Evolutionary conservation across 2,888 invertebrate species (phyloP).

Genomic region (Brenthis ino): DNA sequence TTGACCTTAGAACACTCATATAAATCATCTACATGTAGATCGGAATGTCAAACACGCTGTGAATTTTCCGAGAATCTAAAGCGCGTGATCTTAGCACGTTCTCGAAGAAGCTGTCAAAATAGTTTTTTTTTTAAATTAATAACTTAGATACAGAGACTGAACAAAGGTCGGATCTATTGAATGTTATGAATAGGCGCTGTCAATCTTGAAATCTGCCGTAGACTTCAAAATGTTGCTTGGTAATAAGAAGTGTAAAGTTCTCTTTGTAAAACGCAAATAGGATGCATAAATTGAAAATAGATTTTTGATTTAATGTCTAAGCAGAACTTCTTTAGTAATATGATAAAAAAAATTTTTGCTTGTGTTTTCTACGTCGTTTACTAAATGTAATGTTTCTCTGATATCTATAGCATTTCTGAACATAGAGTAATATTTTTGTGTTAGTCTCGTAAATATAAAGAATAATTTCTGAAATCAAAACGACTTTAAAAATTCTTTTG

Average conservation of each 20-base stretch:
- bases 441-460: too few species aligned
- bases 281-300: too few species aligned
- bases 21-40: slow-evolving; percentile 37
- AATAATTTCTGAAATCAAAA: too few species aligned
- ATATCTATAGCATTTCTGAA: too few species aligned
- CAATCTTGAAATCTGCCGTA: slow-evolving; percentile 2
- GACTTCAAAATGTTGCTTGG: slow-evolving; percentile 1
- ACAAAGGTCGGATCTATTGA: slow-evolving; percentile 19
- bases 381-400: too few species aligned
- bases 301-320: too few species aligned
- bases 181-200: slow-evolving; percentile 20
- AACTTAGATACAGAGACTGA: neutral
- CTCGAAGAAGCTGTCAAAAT: slow-evolving; percentile 19
- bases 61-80: slow-evolving; percentile 29
- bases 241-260: neutral
- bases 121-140: neutral
- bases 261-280: too few species aligned
- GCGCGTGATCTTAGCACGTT: slow-evolving; percentile 24
- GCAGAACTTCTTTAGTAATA: too few species aligned
- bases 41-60: slow-evolving; percentile 27
- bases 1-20: slow-evolving; percentile 36
- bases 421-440: too few species aligned
- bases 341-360: too few species aligned
- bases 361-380: too few species aligned
- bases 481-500: too few species aligned